Base-by-base conservation (phyloP, 1,140 invertebrate genomes). In the Camponotus floridanus region DNA sequence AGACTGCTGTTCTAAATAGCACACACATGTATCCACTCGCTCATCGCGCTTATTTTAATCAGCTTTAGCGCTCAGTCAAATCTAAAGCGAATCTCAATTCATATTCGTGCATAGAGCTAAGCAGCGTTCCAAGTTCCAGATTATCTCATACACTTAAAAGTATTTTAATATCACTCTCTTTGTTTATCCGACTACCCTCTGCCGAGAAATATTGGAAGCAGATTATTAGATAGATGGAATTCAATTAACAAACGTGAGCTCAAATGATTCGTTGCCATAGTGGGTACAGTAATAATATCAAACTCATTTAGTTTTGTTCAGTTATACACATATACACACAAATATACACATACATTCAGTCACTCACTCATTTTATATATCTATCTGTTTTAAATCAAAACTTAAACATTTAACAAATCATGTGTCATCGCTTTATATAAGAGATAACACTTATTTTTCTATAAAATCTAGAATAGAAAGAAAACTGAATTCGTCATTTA, bases 141-240 rank as follows among this genome's bases (percentile, higher is more conserved):
- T 26, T 26, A 59, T 81, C 48, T 86, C 21, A 21, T 88, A 84
- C 59, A 76, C 65, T 85, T 73, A 71, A 21, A 85, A 57, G 48
- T 81, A 74, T n/a, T 73, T 68, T 55, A 81, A 81, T 61, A 87
- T 73, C 57, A 71, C 57, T 36, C 51, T 68, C 36, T 55, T 26
- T 57, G 15, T 78, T 79, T 55, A 57, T 36, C 26, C 13, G 18
- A 64, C 57, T 51, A 33, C 45, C 36, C 39, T 71, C 79, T 39
- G 73, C 39, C 6, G 42, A 21, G 74, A 62, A 13, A 80, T 74
- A 88, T 67, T 83, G 87, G 81, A 86, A 89, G 71, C 70, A 86
- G 59, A 55, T 57, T 71, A 59, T 31, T 81, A 59, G n/a, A 55
- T 39, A 78, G 65, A 85, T 31, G 62, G 55, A 88, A 68, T 18